Evolutionary conservation across 2,113 vertebrate species (phyloP).

Genomic region (Dasyornis broadbenti): DNA sequence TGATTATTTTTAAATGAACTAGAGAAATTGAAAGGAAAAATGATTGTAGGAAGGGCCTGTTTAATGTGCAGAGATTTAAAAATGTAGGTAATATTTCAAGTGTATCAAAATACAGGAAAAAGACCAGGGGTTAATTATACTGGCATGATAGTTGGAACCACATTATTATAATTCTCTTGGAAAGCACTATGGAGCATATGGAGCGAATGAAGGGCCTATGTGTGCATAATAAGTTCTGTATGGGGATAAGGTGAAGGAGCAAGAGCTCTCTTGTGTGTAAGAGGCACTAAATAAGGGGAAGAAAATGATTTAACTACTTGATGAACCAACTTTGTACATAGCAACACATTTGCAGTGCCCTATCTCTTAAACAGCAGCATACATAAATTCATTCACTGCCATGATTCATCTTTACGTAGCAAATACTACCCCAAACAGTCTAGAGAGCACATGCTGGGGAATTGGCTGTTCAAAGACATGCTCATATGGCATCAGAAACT

Average conservation of each 20-base stretch:
- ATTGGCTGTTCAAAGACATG: background rate
- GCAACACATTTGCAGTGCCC: background rate
- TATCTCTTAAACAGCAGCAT: background rate
- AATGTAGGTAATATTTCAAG: constrained; percentile 50
- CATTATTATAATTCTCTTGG: constrained; percentile 66
- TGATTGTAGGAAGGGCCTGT: background rate
- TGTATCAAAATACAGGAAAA: constrained; percentile 30
- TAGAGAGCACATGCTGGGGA: background rate
- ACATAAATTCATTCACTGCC: background rate
- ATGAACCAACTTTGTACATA: background rate
- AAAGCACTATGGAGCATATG: constrained; percentile 61
- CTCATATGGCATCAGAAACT: background rate
- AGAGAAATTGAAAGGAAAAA: background rate
- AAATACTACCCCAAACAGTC: background rate
- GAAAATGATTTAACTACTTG: constrained; percentile 55
- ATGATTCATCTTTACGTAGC: background rate
- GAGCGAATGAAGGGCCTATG: constrained; percentile 57
- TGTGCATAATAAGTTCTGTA: constrained; percentile 55
- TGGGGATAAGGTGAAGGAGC: constrained; percentile 60
- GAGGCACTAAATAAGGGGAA: constrained; percentile 48
- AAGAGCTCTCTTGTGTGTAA: constrained; percentile 54
- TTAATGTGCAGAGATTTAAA: background rate
- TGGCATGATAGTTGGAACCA: constrained; percentile 51
- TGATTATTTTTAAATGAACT: constrained; percentile 26
- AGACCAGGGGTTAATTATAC: constrained; percentile 30